Evolutionary conservation across 2,113 vertebrate genomes (phyloP).

Genomic region (Elachura formosa): DNA sequence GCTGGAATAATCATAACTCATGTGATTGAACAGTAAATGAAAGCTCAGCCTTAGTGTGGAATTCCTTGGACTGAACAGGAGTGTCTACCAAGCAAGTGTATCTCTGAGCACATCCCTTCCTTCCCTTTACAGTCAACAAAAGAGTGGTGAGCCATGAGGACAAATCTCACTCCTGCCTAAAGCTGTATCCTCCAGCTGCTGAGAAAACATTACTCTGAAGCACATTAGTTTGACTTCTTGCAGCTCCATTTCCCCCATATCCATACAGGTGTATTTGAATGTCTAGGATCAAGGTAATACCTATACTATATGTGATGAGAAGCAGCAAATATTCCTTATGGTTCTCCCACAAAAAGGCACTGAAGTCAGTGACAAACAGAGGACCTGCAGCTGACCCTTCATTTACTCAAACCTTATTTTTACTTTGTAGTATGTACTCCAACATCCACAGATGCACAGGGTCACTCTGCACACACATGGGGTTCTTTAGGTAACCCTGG

Average conservation of each 20-base stretch:
- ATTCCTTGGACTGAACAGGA: background rate
- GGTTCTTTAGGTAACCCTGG: background rate
- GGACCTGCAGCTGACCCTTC: background rate
- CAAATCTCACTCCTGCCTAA: background rate
- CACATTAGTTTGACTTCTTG: background rate
- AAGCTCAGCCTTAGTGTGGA: background rate
- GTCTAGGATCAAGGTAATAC: background rate
- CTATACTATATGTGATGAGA: background rate
- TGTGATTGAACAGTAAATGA: background rate
- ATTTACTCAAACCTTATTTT: background rate
- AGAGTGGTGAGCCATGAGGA: background rate
- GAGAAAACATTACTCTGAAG: background rate
- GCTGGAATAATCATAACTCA: background rate
- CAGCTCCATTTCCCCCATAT: background rate
- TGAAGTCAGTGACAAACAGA: background rate
- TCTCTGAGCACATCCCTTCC: background rate
- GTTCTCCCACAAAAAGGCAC: background rate
- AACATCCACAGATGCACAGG: rapidly evolving
- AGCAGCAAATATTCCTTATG: background rate
- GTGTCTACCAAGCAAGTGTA: background rate
- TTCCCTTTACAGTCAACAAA: background rate
- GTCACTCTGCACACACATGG: background rate
- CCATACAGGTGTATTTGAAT: background rate
- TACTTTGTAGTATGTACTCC: background rate
- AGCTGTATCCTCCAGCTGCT: background rate